These are phyloP conservation scores for Papilio polyxenes DNA, from an alignment of 1,140 invertebrate species.

Conservation along the genomic window DNA sequence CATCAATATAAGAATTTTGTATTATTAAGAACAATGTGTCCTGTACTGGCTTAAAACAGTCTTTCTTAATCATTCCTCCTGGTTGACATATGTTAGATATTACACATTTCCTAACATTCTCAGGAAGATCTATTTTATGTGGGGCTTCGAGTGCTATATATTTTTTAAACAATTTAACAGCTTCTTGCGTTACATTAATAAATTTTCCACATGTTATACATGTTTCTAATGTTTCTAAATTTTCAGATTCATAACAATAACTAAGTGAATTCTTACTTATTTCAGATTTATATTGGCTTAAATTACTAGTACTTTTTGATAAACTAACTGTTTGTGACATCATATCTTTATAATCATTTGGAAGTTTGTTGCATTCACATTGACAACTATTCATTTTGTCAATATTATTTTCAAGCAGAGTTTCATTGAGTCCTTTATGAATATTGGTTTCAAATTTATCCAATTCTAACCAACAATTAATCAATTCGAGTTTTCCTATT, in stretches of 20 bases:
- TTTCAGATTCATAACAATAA: constrained; percentile 56
- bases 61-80: constrained; percentile 71
- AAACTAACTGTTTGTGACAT: constrained; percentile 50
- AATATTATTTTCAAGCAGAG: constrained; percentile 43
- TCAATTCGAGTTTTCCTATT: constrained; percentile 63
- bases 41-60: constrained; percentile 82
- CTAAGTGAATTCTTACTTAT: constrained; percentile 61
- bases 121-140: constrained; percentile 72
- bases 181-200: constrained; percentile 61
- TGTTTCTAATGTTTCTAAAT: constrained; percentile 42
- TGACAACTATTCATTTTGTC: constrained; percentile 55
- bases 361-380: constrained; percentile 48
- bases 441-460: constrained; percentile 69
- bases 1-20: constrained; percentile 83
- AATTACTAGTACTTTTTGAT: constrained; percentile 52
- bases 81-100: constrained; percentile 79
- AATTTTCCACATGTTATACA: constrained; percentile 46
- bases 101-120: constrained; percentile 72
- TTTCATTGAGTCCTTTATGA: constrained; percentile 38
- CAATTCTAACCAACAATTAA: constrained; percentile 77
- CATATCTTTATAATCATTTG: constrained; percentile 49
- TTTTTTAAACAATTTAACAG: constrained; percentile 77
- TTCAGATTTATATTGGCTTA: constrained; percentile 49
- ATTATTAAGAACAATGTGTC: constrained; percentile 84
- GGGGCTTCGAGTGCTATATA: constrained; percentile 79